Evolutionary conservation across 2,113 vertebrate genomes (phyloP).

Genomic region (Rhynchopsitta pachyrhyncha): DNA sequence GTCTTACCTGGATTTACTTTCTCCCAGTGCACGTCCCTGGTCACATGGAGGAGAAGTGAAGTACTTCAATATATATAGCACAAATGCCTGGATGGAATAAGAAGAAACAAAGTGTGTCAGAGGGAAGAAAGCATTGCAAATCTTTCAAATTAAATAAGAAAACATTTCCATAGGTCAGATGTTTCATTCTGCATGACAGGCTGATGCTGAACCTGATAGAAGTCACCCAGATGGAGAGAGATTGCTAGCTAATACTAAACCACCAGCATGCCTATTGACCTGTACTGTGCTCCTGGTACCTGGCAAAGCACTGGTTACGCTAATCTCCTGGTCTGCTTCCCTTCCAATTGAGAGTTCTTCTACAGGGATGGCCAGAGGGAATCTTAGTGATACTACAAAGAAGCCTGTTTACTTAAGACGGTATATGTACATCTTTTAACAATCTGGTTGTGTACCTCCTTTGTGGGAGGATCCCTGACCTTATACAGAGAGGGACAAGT

Average conservation of each 20-base stretch:
- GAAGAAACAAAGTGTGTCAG: background rate
- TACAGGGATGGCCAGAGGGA: background rate
- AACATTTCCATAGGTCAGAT: background rate
- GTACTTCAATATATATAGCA: background rate
- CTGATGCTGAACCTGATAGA: background rate
- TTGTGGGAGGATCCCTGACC: slow-evolving; percentile 32
- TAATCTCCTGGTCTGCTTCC: background rate
- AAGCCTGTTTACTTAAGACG: slow-evolving; percentile 21
- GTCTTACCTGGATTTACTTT: slow-evolving; percentile 37
- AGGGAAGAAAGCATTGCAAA: background rate
- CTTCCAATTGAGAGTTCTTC: background rate
- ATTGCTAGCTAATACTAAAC: background rate
- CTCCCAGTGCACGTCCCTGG: background rate
- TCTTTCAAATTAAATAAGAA: background rate
- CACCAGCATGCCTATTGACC: background rate
- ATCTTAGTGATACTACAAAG: slow-evolving; percentile 1
- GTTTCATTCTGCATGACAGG: background rate
- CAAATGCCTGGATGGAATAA: background rate
- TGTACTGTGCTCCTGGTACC: background rate
- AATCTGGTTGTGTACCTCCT: slow-evolving; percentile 27
- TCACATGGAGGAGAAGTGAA: background rate
- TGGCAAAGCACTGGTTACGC: background rate
- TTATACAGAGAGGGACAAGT: slow-evolving; percentile 24
- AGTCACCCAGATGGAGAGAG: background rate
- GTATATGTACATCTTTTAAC: slow-evolving; percentile 38